Evolutionary conservation across 2,888 invertebrate species (phyloP).

Genomic region (Blastobasis lacticolella): DNA sequence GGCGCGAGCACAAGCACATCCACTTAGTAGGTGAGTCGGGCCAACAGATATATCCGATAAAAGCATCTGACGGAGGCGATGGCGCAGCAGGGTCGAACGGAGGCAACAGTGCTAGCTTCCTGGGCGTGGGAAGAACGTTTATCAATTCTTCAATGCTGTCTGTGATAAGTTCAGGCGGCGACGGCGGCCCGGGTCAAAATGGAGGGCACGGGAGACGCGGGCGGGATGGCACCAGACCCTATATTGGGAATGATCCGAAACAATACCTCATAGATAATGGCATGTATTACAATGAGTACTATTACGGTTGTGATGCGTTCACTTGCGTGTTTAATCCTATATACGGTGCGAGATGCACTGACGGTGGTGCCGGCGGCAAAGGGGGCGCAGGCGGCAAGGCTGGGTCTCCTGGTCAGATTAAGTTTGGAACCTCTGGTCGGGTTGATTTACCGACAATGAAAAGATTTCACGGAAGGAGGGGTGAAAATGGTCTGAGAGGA

Average conservation of each 20-base stretch:
- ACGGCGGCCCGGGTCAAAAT: background rate
- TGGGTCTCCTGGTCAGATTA: background rate
- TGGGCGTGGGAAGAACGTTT: background rate
- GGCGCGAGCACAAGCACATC: background rate
- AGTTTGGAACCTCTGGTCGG: background rate
- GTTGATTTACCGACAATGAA: background rate
- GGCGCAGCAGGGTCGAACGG: background rate
- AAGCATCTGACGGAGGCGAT: background rate
- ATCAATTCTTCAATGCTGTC: background rate
- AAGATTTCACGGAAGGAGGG: background rate
- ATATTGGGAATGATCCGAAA: background rate
- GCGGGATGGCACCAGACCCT: background rate
- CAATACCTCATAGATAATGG: background rate
- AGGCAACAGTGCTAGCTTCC: background rate
- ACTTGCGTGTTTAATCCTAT: background rate
- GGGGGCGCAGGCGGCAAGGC: background rate
- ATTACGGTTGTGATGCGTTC: background rate
- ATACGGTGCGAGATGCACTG: background rate
- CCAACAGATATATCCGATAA: background rate
- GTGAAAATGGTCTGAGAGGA: background rate
- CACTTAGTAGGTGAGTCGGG: background rate
- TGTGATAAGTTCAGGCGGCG: background rate
- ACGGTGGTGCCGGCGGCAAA: background rate
- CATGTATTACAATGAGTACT: background rate
- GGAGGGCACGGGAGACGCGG: background rate